These are phyloP conservation scores for Karalla daura DNA, from an alignment of 2,797 vertebrate genomes.

Conservation along the genomic window DNA sequence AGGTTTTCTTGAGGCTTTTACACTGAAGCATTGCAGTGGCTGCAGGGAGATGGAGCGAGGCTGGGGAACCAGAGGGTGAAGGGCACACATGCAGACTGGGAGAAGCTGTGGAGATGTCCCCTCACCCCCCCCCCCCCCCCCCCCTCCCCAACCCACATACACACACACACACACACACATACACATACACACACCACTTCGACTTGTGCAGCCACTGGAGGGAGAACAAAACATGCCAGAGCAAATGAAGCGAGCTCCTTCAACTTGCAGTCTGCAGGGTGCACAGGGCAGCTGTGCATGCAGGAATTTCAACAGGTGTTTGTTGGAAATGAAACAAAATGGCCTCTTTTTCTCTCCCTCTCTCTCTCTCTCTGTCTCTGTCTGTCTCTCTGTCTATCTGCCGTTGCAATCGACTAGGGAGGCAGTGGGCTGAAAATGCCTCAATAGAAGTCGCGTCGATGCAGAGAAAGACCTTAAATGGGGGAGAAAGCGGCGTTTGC, in stretches of 20 bases:
- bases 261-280: conserved; percentile 31
- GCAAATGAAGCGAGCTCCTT: conserved; percentile 24
- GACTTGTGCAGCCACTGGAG: conserved; percentile 44
- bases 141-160: no score
- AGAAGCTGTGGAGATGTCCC: conserved; percentile 60
- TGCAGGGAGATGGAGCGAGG: conserved; percentile 9
- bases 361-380: no score
- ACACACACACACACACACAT: no score
- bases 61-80: conserved; percentile 54
- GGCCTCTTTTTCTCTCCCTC: conserved; percentile 46
- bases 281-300: conserved; percentile 42
- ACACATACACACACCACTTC: no score
- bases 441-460: not conserved
- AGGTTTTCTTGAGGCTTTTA: conserved; percentile 27
- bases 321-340: conserved; percentile 70
- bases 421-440: no score
- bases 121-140: no score
- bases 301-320: conserved; percentile 78
- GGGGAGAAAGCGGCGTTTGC: conserved; percentile 9
- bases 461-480: conserved; percentile 16
- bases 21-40: conserved; percentile 62
- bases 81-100: conserved; percentile 51
- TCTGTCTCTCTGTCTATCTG: no score
- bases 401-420: no score
- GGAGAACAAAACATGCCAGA: conserved; percentile 20